Evolutionary conservation across 2,888 invertebrate genomes (phyloP), one percentile per base, ranked within the genome.

Genomic region (Tachina fera): DNA sequence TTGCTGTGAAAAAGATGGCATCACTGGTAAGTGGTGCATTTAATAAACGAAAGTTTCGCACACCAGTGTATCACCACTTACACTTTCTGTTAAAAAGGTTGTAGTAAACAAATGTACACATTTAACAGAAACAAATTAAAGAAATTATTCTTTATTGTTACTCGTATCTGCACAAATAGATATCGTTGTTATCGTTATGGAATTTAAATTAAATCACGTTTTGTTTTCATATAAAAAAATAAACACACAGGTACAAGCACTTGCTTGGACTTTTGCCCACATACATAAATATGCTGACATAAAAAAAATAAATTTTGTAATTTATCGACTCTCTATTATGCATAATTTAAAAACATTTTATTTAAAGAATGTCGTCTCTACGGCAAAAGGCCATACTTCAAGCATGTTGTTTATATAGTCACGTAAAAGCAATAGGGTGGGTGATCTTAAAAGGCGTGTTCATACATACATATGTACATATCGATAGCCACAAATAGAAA

Each of bases 151-250:
- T 82, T 83, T 39, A 68, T 82, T 70, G 19, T 71, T 78, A n/a
- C n/a, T n/a, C n/a, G n/a, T n/a, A 71, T 71, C 53, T 61, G 51
- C 47, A 56, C 49, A 63, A 60, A 49, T 16, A 65, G n/a, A n/a
- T n/a, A n/a, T n/a, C n/a, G n/a, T 65, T 11, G 41, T 39, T 60
- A 43, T 9, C 16, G 49, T 9, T 60, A 47, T 65, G 39, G 45
- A 61, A 67, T 80, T 75, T 65, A 83, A 86, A 86, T 86, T 77
- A 41, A 68, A 72, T 83, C 83, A 86, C 86, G 79, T 80, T 80
- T 72, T 22, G 47, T 45, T 77, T 43, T n/a, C 5, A 31, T 31
- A 13, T 56, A 72, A 67, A 49, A 72, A 74, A 63, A 51, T n/a
- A 45, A 49, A 74, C 56, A 80, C 19, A 70, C 22, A 70, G 16